Evolutionary conservation across 2,888 invertebrate species (phyloP).

Genomic region (Lordiphosa fenestrarum): DNA sequence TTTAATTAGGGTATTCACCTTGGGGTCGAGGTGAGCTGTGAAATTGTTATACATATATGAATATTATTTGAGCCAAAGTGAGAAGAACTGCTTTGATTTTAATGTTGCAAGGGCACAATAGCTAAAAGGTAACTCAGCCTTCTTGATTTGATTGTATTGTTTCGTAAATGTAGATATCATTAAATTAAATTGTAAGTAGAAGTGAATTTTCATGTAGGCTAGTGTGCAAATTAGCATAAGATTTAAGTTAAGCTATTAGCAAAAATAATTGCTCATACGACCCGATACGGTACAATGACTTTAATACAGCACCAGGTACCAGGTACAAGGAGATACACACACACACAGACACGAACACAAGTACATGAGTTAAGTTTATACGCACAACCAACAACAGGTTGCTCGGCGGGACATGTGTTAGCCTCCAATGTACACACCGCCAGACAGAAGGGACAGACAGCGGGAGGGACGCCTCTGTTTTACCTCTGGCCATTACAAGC

Average conservation of each 20-base stretch:
- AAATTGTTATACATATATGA: too few relatives aligned
- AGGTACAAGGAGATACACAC: slow-evolving; percentile 5
- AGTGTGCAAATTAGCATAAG: slow-evolving; percentile 14
- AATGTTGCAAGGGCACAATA: too few relatives aligned
- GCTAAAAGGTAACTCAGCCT: too few relatives aligned
- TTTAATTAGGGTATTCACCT: too few relatives aligned
- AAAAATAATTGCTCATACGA: slow-evolving; percentile 29
- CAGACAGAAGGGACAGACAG: slow-evolving; percentile 4
- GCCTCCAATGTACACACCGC: slow-evolving; percentile 5
- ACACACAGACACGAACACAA: slow-evolving; percentile 1
- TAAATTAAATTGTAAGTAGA: too few relatives aligned
- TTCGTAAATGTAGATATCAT: too few relatives aligned
- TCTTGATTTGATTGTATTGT: too few relatives aligned
- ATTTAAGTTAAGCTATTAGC: slow-evolving; percentile 26
- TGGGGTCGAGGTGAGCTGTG: too few relatives aligned
- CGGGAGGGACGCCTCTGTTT: slow-evolving; percentile 19
- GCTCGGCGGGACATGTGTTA: slow-evolving; percentile 47
- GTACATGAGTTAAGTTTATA: slow-evolving; percentile 30
- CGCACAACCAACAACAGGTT: slow-evolving; percentile 64
- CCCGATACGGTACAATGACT: slow-evolving; percentile 13
- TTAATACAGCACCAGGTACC: slow-evolving; percentile 11
- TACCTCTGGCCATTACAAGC: slow-evolving; percentile 29
- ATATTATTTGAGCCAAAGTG: too few relatives aligned
- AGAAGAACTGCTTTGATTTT: too few relatives aligned
- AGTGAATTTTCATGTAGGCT: background rate